Base-by-base conservation (phyloP, 2,797 vertebrate species). In the Catostomus latipinnis region DNA sequence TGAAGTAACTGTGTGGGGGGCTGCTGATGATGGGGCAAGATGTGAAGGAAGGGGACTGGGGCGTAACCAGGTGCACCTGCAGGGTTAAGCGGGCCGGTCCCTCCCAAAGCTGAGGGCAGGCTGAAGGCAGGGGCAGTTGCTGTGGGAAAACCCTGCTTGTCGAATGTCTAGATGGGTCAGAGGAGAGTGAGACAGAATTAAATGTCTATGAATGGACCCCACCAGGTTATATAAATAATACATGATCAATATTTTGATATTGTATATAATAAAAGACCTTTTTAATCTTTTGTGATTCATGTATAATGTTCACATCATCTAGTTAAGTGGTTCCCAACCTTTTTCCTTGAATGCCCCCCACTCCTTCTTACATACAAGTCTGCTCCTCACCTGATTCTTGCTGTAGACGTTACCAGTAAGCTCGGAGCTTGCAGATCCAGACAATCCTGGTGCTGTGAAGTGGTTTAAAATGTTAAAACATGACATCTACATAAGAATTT, bases 71-170 rank as follows among this genome's bases (percentile, higher is more conserved):
- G 93, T 14, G 95, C 96, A 0, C 95, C 94, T 1, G 94, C 96
- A 0, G 96, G 96, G 85, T 96, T 97, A 88, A 99, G 84, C 6
- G 96, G 95, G 22, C 96, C 96, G 0, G 97, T 92, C 0, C 96
- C 97, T 22, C 95, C 96, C 0, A 99, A 93, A 63, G 97, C 97
- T 1, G 98, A 98, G 2, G 98, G 98, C 84, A 99, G 91, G 93
- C 90, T 97, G 91, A 99, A 98, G 0, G 97, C 95, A 78, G 97
- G 96, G 0, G 97, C 96, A 0, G 97, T 97, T 71, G 95, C 97
- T 0, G 98, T 94, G 3, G 98, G 96, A 92, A 98, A 99, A 89
- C 96, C 97, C 94, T 99, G 97, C 90, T 99, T 99, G 90, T 99
- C 98, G 90, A 96, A 98, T 0, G 96, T 92, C 97, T 98, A 67